Base-by-base conservation (phyloP, 1,140 invertebrate species). In the Gonatopus flavifemur region DNA sequence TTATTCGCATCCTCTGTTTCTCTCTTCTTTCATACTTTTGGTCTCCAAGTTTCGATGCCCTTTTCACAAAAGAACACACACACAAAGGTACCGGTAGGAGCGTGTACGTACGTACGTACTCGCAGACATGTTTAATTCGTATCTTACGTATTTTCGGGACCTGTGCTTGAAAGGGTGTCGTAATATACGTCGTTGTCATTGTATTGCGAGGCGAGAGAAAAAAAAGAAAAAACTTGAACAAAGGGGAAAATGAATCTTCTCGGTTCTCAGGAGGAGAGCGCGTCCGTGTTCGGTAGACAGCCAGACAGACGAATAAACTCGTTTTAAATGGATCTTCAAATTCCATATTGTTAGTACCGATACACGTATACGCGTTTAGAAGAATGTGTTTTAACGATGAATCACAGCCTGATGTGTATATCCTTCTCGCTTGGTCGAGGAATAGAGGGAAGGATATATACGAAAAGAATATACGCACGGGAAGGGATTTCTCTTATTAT, bases 161-260 rank as follows among this genome's bases (percentile, higher is more conserved):
- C 49, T 62, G 59, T 19, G 38, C 44, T 36, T 24, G 44, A 59
- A 51, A 37, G 38, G 30, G 31, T 32, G 19, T 25, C 44, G 50
- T 53, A 50, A 52, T 38, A 52, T 47, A 39, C 45, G 28, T 32
- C 40, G 33, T 31, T 32, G 21, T 31, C 41, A 64, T 64, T 64
- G 55, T 65, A 33, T 64, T 57, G 52, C 52, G 31, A 49, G 62
- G 66, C 65, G 67, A 67, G 67, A 66, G 67, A 69, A 69, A 69
- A 67, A 65, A 56, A 67, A 65, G 67, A 69, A 69, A 69, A 67
- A 65, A 56, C 66, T 63, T 59, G 63, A 47, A 69, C 66, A 69
- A 67, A 66, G n/a, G 62, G 62, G 59, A 64, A 69, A 67, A 69
- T 69, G 65, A 69, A 66, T 67, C 65, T 69, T 67, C 55, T 56